Percentiles rank a stretch among this genome's conserved stretches.
phyloP scores from a whole-genome alignment of 2,888 invertebrate species.

The Fabriciana adippe region DNA sequence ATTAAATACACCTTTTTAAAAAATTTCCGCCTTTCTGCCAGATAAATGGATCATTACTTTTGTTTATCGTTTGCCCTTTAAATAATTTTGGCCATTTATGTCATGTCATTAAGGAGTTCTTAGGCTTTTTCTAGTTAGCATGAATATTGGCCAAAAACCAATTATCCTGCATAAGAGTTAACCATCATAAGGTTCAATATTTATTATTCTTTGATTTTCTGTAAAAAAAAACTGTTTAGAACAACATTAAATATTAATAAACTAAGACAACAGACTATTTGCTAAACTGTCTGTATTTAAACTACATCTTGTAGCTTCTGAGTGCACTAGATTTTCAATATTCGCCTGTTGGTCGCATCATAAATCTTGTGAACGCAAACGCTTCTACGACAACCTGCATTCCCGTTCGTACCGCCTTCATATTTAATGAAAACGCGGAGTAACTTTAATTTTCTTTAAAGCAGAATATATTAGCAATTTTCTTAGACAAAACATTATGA shows the following conservation, averaged over 20 bases:
- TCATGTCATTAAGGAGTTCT: slow-evolving; percentile 24
- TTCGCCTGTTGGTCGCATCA: slow-evolving; percentile 75
- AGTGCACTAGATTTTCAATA: slow-evolving; percentile 74
- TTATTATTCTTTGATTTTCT: background rate
- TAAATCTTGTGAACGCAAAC: slow-evolving; percentile 69
- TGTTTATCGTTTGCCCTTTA: slow-evolving; percentile 38
- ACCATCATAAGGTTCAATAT: background rate
- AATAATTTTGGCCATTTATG: slow-evolving; percentile 34
- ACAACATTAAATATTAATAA: slow-evolving; percentile 21
- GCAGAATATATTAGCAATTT: slow-evolving; percentile 42
- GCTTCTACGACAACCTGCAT: slow-evolving; percentile 71
- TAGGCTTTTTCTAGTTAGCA: slow-evolving; percentile 14
- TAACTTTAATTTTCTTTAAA: slow-evolving; percentile 61
- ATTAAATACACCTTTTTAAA: slow-evolving; percentile 52
- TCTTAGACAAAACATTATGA: slow-evolving; percentile 33
- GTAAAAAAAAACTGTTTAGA: background rate
- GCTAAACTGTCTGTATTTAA: slow-evolving; percentile 56
- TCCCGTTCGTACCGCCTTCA: slow-evolving; percentile 62
- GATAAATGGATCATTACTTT: slow-evolving; percentile 43
- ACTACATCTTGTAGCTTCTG: slow-evolving; percentile 67
- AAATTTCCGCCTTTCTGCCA: slow-evolving; percentile 38
- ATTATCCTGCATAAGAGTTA: too few species aligned
- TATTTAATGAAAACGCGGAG: slow-evolving; percentile 76
- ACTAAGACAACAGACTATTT: slow-evolving; percentile 45
- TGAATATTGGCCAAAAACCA: background rate